Percentiles rank a stretch among this genome's conserved stretches.
Evolutionary conservation across 2,113 vertebrate species (phyloP).

Genomic region (Theropithecus gelada): DNA sequence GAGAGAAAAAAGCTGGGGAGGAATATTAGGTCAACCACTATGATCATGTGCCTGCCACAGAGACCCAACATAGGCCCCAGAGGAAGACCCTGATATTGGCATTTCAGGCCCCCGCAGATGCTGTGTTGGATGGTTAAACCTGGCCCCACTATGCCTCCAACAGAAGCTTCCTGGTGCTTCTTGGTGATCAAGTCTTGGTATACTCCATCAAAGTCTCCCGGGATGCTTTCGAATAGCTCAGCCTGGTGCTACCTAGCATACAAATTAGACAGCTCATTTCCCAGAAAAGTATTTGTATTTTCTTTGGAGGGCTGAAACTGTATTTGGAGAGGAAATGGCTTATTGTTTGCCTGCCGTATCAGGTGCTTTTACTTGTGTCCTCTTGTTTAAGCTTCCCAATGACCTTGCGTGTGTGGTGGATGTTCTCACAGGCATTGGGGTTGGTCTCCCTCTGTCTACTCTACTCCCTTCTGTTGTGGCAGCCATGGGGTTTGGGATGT

Average conservation of each 20-base stretch:
- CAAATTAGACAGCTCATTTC: background rate
- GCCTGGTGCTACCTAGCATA: background rate
- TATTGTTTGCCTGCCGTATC: background rate
- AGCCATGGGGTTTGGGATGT: background rate
- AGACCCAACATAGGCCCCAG: background rate
- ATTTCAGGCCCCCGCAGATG: background rate
- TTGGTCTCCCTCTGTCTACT: background rate
- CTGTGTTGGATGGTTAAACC: background rate
- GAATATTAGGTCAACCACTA: background rate
- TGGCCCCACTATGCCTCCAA: rapidly evolving
- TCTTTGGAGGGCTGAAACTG: background rate
- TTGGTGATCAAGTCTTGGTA: rapidly evolving
- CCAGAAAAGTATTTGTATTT: background rate
- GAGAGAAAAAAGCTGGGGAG: background rate
- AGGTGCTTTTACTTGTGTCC: background rate
- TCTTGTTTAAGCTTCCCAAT: background rate
- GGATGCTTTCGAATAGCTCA: background rate
- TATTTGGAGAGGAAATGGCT: background rate
- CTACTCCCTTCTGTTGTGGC: background rate
- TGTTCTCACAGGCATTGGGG: no score
- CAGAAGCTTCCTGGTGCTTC: background rate
- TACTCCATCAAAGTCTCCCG: rapidly evolving
- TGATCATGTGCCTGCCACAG: rapidly evolving
- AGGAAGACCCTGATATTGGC: background rate
- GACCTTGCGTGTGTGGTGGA: background rate